A percentile compares a stretch with the other conserved stretches of the same genome.
phyloP scores from a whole-genome alignment of 1,140 invertebrate genomes.

The Periplaneta americana region DNA sequence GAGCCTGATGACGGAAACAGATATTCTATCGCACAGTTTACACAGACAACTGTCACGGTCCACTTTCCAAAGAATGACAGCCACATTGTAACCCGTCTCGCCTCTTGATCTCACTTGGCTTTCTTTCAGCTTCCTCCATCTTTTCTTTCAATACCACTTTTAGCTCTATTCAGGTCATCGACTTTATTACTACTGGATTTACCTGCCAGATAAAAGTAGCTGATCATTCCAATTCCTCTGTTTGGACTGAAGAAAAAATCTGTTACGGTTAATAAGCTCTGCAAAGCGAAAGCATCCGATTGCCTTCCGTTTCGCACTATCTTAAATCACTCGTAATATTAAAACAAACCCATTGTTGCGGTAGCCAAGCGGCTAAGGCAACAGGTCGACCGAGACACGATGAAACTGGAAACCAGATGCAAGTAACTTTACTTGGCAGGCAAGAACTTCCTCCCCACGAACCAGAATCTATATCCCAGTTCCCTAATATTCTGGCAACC shows the following conservation, averaged over 20 bases:
- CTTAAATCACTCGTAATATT: background rate
- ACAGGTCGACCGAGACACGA: background rate
- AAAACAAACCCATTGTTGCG: background rate
- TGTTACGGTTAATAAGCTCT: background rate
- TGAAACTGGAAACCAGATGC: background rate
- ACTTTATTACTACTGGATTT: background rate
- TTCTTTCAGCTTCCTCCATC: background rate
- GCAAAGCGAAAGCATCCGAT: background rate
- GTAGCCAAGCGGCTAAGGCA: background rate
- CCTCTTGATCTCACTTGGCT: background rate
- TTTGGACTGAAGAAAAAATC: too few species aligned
- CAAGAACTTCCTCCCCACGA: too few species aligned
- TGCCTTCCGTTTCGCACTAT: background rate
- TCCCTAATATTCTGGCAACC: too few species aligned
- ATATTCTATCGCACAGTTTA: too few species aligned
- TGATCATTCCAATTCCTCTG: background rate
- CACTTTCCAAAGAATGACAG: background rate
- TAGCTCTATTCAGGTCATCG: background rate
- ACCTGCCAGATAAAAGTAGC: background rate
- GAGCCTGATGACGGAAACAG: too few species aligned
- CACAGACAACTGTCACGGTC: background rate
- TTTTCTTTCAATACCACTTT: background rate
- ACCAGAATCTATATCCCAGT: too few species aligned
- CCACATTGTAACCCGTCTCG: background rate
- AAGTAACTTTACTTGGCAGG: too few species aligned